Conservation (phyloP, 2,888 invertebrate genomes). For the Melanostoma mellinum region DNA sequence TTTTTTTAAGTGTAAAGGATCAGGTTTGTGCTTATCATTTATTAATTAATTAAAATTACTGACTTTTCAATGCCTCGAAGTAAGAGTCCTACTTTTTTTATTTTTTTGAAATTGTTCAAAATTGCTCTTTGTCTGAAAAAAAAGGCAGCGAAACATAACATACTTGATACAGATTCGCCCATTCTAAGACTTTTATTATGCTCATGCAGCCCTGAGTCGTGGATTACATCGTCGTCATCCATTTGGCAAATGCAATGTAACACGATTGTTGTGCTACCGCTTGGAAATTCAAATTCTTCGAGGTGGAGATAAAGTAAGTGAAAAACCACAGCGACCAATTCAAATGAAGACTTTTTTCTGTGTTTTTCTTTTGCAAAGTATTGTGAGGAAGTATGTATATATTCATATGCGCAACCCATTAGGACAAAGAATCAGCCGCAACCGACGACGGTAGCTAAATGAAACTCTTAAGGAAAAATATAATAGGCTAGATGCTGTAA, state of each 20-base stretch:
- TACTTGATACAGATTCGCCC: too few species aligned
- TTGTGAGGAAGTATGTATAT: constrained; percentile 66
- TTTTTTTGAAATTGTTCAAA: too few species aligned
- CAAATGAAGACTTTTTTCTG: constrained; percentile 56
- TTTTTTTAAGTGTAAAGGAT: too few species aligned
- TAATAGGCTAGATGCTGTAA: constrained; percentile 28
- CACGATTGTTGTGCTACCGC: constrained; percentile 63
- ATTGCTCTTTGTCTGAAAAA: too few species aligned
- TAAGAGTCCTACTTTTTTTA: too few species aligned
- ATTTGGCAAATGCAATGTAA: constrained; percentile 71
- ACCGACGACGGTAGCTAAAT: constrained; percentile 37
- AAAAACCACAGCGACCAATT: constrained; percentile 70
- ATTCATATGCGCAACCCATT: constrained; percentile 63
- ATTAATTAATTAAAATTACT: too few species aligned
- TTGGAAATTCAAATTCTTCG: constrained; percentile 66
- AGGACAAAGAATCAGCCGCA: constrained; percentile 48
- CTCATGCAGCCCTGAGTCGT: constrained; percentile 10
- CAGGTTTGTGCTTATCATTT: too few species aligned
- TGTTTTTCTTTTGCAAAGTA: constrained; percentile 47
- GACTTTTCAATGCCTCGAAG: too few species aligned
- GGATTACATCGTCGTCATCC: constrained; percentile 58
- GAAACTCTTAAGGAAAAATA: constrained; percentile 54
- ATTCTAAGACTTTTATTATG: too few species aligned
- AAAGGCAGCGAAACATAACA: background rate
- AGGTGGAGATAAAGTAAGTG: constrained; percentile 70